phyloP scores from a whole-genome alignment of 2,888 invertebrate species.

The Drosophila engyochracea region DNA sequence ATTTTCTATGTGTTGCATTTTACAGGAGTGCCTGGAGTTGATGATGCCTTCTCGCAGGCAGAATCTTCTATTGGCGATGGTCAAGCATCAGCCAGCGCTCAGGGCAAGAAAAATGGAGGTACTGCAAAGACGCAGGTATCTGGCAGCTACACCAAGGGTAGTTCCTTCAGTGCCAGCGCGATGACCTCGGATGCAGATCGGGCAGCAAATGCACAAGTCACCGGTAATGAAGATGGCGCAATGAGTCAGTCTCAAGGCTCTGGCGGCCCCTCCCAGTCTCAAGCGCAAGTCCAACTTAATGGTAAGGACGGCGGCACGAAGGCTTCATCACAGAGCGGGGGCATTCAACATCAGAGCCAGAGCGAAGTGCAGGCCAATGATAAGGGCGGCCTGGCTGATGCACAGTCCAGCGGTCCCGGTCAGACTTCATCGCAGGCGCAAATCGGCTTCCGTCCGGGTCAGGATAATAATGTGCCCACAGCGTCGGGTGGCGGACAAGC shows the following conservation, averaged over 20 bases:
- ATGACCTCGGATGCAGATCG: slow-evolving; percentile 91
- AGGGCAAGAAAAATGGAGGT: slow-evolving; percentile 91
- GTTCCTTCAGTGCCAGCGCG: slow-evolving; percentile 93
- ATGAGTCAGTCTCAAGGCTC: slow-evolving; percentile 91
- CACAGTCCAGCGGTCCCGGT: slow-evolving; percentile 93
- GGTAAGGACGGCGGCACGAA: slow-evolving; percentile 91
- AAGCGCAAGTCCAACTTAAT: slow-evolving; percentile 91
- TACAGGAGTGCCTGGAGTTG: slow-evolving; percentile 78
- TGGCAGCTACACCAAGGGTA: slow-evolving; percentile 91
- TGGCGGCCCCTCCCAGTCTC: slow-evolving; percentile 91
- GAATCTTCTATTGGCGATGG: slow-evolving; percentile 87
- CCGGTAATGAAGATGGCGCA: slow-evolving; percentile 91
- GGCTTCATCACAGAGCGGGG: slow-evolving; percentile 91
- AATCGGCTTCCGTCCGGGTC: slow-evolving; percentile 93
- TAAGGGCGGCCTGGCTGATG: slow-evolving; percentile 94
- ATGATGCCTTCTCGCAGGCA: slow-evolving; percentile 91
- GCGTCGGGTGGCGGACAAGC: slow-evolving; percentile 92
- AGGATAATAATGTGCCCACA: slow-evolving; percentile 86
- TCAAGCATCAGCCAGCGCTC: slow-evolving; percentile 91
- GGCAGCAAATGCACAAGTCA: slow-evolving; percentile 88
- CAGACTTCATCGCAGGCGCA: slow-evolving; percentile 95
- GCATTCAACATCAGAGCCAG: slow-evolving; percentile 90
- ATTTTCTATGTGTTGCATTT: background rate
- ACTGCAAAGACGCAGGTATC: slow-evolving; percentile 93
- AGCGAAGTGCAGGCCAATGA: slow-evolving; percentile 90